Base-by-base conservation (phyloP, 2,888 invertebrate genomes). In the Napeogenes sylphis region DNA sequence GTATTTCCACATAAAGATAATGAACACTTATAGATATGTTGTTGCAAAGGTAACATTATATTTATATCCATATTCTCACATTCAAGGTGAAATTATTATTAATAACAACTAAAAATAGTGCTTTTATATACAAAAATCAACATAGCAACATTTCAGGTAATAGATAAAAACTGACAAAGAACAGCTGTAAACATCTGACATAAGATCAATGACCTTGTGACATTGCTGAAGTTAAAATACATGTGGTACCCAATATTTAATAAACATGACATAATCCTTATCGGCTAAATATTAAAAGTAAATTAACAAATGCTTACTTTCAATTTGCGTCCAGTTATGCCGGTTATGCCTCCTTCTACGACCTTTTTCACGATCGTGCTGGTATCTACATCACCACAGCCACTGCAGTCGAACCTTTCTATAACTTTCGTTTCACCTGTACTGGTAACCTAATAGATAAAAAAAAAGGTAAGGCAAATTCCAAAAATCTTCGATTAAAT, bases 381-480 rank as follows among this genome's bases (percentile, higher is more conserved):
- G 6, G 97, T 98, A 83, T 97, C 97, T 62, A 99, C 98, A 92
- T 99, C 99, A 4, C 99, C 99, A 78, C 97, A 96, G 30, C 99
- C 99, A 73, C 97, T 97, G 78, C 98, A 98, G 90, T 99, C 99
- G 80, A 95, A 96, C 66, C 99, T 93, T 83, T 98, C 98, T 76
- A 99, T 94, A 58, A 99, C 94, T 91, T 99, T 99, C 21, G 95
- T 93, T 76, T 96, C 94, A 54, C 98, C 98, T 81, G 97, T 95
- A 64, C 95, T 94, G 14, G 98, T 96, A 70, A 93, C 92, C 98
- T 98, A 81, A 67, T 79, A 35, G 68, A 64, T 68, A 74, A 63
- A 47, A 69, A 66, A 10, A 35, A 51, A 30, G 3, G 30, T 51
- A 30, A 30, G 30, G 3, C 67, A 72, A 73, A 75, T 76, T 73